Conservation (phyloP, 2,888 invertebrate genomes). For the Archaeoteleia sp. region DNA sequence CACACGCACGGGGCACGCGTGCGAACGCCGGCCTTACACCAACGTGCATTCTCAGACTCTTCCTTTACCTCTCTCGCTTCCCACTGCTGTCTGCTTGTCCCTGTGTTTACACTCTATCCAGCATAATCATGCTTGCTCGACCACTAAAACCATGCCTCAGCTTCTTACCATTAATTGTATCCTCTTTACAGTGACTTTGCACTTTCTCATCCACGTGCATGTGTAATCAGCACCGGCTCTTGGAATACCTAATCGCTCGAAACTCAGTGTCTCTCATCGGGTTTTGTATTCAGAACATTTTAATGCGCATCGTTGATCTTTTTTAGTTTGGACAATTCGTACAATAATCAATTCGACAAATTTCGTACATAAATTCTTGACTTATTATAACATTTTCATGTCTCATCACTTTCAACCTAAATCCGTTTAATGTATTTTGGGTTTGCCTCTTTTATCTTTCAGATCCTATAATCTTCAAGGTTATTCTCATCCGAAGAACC, state of each 20-base stretch:
- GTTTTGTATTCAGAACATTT: too few relatives aligned
- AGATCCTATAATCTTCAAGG: too few relatives aligned
- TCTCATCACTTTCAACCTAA: too few relatives aligned
- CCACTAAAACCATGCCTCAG: slow-evolving; percentile 68
- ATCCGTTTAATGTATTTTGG: too few relatives aligned
- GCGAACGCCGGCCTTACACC: slow-evolving; percentile 17
- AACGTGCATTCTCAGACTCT: slow-evolving; percentile 17
- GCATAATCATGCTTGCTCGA: slow-evolving; percentile 67
- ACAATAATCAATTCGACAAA: too few relatives aligned
- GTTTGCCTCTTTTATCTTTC: too few relatives aligned
- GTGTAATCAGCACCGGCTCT: slow-evolving; percentile 4
- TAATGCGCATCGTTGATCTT: too few relatives aligned
- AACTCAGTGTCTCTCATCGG: background rate
- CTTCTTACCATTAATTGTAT: slow-evolving; percentile 73
- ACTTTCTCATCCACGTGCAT: slow-evolving; percentile 43
- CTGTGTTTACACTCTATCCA: slow-evolving; percentile 58
- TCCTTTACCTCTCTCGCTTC: slow-evolving; percentile 11
- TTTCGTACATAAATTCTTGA: too few relatives aligned
- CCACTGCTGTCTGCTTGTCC: slow-evolving; percentile 31
- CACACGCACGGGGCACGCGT: slow-evolving; percentile 15
- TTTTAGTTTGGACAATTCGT: too few relatives aligned
- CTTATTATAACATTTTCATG: too few relatives aligned
- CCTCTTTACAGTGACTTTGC: slow-evolving; percentile 65
- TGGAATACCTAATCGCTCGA: slow-evolving; percentile 25
- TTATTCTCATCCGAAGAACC: too few relatives aligned